Conservation (phyloP, 53 echinoderm and acorn worm genomes). For the Patiria pectinifera region DNA sequence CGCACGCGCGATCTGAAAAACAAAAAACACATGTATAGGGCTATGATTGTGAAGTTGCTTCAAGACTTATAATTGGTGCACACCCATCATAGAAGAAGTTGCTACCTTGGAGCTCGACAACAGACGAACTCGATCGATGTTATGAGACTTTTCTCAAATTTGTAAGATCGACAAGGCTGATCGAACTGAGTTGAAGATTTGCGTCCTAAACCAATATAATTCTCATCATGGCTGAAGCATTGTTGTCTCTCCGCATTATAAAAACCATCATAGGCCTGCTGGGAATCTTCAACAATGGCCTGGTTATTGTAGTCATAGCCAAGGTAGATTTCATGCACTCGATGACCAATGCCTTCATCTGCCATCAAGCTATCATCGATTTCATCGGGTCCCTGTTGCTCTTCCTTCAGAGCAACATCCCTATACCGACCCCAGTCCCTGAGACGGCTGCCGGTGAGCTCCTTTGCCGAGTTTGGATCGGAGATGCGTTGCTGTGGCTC, state of each 20-base stretch:
- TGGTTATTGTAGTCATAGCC: conserved; percentile 78
- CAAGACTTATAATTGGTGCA: no score
- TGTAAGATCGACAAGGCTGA: no score
- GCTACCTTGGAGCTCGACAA: no score
- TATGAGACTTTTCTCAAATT: no score
- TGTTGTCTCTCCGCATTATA: conserved; percentile 32
- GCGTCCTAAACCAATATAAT: no score
- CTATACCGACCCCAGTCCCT: conserved; percentile 35
- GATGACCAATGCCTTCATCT: conserved; percentile 79
- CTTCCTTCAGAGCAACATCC: conserved; percentile 55
- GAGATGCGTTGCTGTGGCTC: conserved; percentile 75
- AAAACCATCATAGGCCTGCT: conserved; percentile 66
- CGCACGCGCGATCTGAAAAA: no score
- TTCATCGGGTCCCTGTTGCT: conserved; percentile 79
- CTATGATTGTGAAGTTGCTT: no score
- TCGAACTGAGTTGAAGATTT: no score
- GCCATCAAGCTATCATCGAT: conserved; percentile 82
- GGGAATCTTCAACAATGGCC: conserved; percentile 65
- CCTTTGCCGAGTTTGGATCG: conserved; percentile 85
- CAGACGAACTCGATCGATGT: no score
- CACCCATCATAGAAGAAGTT: no score
- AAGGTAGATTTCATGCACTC: conserved; percentile 63
- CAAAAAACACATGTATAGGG: no score
- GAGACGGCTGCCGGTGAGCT: conserved; percentile 58
- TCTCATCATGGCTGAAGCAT: conserved; percentile 25